Evolutionary conservation across 2,113 vertebrate species (phyloP), one percentile per base, ranked within the genome.

Genomic region (Cettia cetti): DNA sequence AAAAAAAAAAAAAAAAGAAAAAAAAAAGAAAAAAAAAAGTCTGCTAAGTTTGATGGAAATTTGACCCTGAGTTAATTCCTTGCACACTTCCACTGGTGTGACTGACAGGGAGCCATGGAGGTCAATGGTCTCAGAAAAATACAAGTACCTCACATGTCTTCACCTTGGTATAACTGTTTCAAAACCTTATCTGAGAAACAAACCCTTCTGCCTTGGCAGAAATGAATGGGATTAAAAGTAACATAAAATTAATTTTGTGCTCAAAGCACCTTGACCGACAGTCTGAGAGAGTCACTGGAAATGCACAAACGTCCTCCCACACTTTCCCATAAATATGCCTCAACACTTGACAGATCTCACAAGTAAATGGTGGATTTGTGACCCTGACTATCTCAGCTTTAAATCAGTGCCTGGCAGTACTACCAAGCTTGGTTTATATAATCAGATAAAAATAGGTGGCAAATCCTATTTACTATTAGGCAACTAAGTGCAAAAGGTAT

Each of bases 371-470:
- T 77, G 52, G 61, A 80, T 95, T 88, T 92, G 87, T 95, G 82
- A 93, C 93, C 93, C 95, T 93, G 71, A 88, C 35, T 88, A 94
- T 70, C 71, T 96, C 87, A 83, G 85, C 54, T 72, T 95, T 95
- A 97, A 91, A 94, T 90, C 87, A 92, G 66, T 75, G 86, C 80
- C 82, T 89, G 94, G 86, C 82, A 56, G 86, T 90, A 93, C 89
- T 86, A 81, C 35, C 63, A 59, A 70, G n/a, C 47, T 88, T 45
- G 30, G 57, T 93, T 92, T 91, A 87, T 69, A 66, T 19, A 69
- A 91, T 63, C 87, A 90, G 94, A 94, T 86, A 96, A 93, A 78
- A 94, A 90, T 82, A 80, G 78, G 79, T 89, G 70, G 77, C 69
- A 95, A 95, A 86, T 71, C 64, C 77, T 95, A 33, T 92, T 94